Evolutionary conservation across 2,113 vertebrate species (phyloP), one percentile per base, ranked within the genome.

Genomic region (Epinephelus moara): DNA sequence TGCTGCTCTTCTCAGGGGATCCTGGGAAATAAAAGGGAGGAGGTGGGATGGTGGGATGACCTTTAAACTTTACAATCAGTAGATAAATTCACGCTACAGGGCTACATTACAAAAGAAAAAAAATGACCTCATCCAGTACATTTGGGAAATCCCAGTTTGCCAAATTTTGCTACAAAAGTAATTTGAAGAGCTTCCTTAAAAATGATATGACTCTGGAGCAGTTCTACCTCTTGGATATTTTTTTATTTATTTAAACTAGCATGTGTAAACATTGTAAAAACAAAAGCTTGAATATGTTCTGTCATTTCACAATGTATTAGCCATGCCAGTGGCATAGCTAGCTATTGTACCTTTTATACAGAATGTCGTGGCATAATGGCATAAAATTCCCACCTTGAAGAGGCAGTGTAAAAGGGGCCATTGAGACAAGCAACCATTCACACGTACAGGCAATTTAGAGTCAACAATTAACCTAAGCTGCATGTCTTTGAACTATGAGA

Each of bases 11-110:
- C 74, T 79, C 66, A 17, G 66, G 52, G 73, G 69, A 82, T 60
- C 55, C 19, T 78, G 78, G 72, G 73, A 86, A 85, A 83, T 78
- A 33, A 75, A 61, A 53, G 57, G n/a, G 27, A 53, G 55, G 66
- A n/a, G 78, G 56, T 17, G 56, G 78, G 70, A 59, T 15, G 13
- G 25, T 0, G 3, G 33, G 10, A 33, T 77, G 73, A 87, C 72
- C 82, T 85, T 85, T 88, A 47, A 87, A 76, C 89, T 68, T 67
- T 37, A 52, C 49, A 70, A 10, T 45, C 30, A 12, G n/a, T 14
- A 47, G 70, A 75, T 72, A 61, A 86, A 82, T 60, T 42, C 23
- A 14, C 17, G 6, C 62, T 62, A 25, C 72, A 10, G 53, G 60
- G 47, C 6, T 56, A 40, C 40, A 40, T 6, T 61, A 52, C 10